Evolutionary conservation across 2,888 invertebrate genomes (phyloP).

Genomic region (Punctoribates punctum): DNA sequence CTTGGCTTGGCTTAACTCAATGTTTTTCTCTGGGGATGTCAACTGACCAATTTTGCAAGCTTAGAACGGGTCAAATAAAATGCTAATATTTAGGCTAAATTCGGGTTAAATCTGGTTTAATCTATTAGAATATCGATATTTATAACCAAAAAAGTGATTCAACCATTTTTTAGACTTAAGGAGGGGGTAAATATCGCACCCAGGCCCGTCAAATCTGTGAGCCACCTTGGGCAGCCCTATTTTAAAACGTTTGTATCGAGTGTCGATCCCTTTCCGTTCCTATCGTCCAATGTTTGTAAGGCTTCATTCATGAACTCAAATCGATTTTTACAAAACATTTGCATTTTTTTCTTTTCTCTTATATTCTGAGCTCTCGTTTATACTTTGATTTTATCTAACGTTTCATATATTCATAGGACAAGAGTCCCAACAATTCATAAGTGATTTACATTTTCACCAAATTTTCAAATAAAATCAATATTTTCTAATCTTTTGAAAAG

Average conservation of each 20-base stretch:
- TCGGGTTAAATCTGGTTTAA: too few relatives aligned
- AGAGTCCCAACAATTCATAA: constrained; percentile 2
- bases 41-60: too few relatives aligned
- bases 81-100: too few relatives aligned
- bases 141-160: too few relatives aligned
- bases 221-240: too few relatives aligned
- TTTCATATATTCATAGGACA: constrained; percentile 29
- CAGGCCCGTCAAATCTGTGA: too few relatives aligned
- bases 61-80: too few relatives aligned
- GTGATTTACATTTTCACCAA: constrained; percentile 17
- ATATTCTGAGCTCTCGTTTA: constrained; percentile 15
- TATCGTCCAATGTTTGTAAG: constrained; percentile 18
- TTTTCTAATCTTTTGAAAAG: not conserved
- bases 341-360: constrained; percentile 22
- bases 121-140: too few relatives aligned
- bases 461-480: not conserved
- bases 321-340: constrained; percentile 33
- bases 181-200: too few relatives aligned
- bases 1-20: too few relatives aligned
- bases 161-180: too few relatives aligned
- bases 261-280: constrained; percentile 28
- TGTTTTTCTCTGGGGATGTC: too few relatives aligned
- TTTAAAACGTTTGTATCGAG: constrained; percentile 1
- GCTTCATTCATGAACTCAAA: constrained; percentile 27
- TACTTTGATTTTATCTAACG: not conserved